These are phyloP conservation scores for Cliona cf. orientalis DNA, from an alignment of 37 sponge, comb jelly and placozoan species.

Conservation along the genomic window DNA sequence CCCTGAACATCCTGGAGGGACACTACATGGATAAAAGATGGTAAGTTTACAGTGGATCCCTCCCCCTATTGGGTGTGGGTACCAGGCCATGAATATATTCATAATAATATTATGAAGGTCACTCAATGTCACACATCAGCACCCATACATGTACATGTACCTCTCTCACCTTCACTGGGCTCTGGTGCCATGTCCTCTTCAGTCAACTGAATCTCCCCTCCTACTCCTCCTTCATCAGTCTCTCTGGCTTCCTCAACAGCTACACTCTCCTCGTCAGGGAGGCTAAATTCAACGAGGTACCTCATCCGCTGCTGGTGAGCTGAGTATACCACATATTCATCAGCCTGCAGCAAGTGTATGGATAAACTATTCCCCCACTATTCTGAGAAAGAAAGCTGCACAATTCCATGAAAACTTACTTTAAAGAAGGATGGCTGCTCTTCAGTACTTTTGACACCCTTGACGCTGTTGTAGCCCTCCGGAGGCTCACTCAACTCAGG, in stretches of 20 bases:
- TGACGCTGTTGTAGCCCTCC: conserved; percentile 84
- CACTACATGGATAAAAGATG: conserved; percentile 46
- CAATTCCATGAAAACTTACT: no score
- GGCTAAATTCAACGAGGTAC: conserved; percentile 87
- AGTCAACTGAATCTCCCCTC: background rate
- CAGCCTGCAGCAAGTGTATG: conserved; percentile 39
- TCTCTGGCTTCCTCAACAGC: no score
- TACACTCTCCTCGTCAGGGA: conserved; percentile 32
- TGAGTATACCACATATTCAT: conserved; percentile 86
- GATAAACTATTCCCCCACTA: no score
- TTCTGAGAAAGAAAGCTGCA: no score
- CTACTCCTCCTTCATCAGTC: conserved; percentile 20
- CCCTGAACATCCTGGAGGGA: conserved; percentile 76
- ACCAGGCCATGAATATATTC: background rate
- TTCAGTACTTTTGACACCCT: conserved; percentile 68
- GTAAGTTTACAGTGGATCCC: no score
- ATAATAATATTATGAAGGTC: background rate
- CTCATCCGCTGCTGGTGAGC: conserved; percentile 81
- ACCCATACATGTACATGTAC: background rate
- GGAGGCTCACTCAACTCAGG: conserved; percentile 76
- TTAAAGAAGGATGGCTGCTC: conserved; percentile 78
- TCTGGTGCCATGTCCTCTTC: conserved; percentile 13
- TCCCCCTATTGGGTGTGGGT: no score
- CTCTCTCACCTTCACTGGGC: background rate
- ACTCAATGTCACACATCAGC: background rate